Percentiles rank a stretch among this genome's conserved stretches.
Conservation (phyloP, 2,888 invertebrate species). For the Eristalis intricaria region DNA sequence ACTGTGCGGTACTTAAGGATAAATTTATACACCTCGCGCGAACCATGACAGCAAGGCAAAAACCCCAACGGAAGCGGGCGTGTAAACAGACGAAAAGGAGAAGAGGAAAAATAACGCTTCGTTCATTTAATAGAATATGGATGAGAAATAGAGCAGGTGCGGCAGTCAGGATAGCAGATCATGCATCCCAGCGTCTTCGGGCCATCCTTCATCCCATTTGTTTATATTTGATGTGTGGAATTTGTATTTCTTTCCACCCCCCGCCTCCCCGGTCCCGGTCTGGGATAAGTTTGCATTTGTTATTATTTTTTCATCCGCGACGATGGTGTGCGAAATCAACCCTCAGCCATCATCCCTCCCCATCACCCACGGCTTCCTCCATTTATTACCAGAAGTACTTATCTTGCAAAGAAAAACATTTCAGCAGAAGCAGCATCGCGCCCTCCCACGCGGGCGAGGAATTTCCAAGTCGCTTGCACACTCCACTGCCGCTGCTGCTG, state of each 20-base stretch:
- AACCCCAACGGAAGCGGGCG: not conserved
- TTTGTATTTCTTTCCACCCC: constrained; percentile 8
- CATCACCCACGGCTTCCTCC: not conserved
- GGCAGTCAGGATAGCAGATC: constrained; percentile 49
- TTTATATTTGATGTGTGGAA: constrained; percentile 62
- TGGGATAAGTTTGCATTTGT: constrained; percentile 43
- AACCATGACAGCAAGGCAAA: not conserved
- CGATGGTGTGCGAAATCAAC: not conserved
- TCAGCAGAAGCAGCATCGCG: not conserved
- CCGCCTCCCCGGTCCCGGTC: not conserved
- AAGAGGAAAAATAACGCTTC: constrained; percentile 24
- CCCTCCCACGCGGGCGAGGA: too few species aligned
- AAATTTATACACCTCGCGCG: constrained; percentile 40
- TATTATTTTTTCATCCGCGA: constrained; percentile 8
- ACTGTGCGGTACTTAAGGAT: constrained; percentile 28
- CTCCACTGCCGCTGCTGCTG: constrained; percentile 9
- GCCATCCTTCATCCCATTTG: constrained; percentile 48
- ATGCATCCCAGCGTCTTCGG: constrained; percentile 42
- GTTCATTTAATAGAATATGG: constrained; percentile 69
- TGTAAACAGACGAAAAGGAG: not conserved
- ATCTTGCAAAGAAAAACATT: constrained; percentile 55
- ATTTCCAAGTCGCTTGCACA: too few species aligned
- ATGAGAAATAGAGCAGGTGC: constrained; percentile 70
- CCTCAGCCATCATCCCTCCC: not conserved
- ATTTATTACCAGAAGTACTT: constrained; percentile 67